A percentile compares a stretch with the other conserved stretches of the same genome.
These are phyloP conservation scores for Percopsis omiscomaycus DNA, from an alignment of 2,797 vertebrate genomes.

Conservation along the genomic window DNA sequence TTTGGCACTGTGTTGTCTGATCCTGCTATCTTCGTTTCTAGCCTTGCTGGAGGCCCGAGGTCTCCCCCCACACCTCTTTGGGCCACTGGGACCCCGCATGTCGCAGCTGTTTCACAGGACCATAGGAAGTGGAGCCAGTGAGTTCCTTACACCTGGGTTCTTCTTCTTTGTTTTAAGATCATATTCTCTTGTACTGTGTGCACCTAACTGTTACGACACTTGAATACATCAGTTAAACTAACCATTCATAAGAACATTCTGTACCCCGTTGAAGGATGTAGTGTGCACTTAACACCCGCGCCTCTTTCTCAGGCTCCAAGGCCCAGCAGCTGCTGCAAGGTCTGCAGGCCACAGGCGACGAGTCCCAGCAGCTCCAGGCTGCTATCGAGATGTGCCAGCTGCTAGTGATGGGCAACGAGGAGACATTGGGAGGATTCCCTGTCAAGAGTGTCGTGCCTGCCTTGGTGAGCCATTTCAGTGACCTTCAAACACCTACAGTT, in stretches of 20 bases:
- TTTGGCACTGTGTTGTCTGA: background rate
- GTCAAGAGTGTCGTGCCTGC: conserved; percentile 98
- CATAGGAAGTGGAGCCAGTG: conserved; percentile 99
- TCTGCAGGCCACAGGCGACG: conserved; percentile 94
- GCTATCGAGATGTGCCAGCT: conserved; percentile 99
- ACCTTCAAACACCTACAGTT: background rate
- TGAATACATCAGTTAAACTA: no score
- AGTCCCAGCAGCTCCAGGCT: conserved; percentile 97
- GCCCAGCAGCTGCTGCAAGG: conserved; percentile 98
- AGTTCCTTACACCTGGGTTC: conserved; percentile 59
- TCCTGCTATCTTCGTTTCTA: conserved; percentile 52
- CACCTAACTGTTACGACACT: no score
- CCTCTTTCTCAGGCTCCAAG: conserved; percentile 87
- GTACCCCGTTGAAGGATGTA: background rate
- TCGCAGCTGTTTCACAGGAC: conserved; percentile 99
- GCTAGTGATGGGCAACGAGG: conserved; percentile 98
- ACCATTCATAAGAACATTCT: background rate
- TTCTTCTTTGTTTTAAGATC: background rate
- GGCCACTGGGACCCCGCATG: conserved; percentile 97
- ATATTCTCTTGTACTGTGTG: background rate
- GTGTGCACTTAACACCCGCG: no score
- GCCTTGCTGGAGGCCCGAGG: conserved; percentile 96
- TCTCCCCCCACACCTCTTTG: conserved; percentile 98
- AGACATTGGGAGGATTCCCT: conserved; percentile 97
- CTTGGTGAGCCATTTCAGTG: conserved; percentile 79